Evolutionary conservation across 2,888 invertebrate genomes (phyloP), one percentile per base, ranked within the genome.

Genomic region (Ommatoiulus sabulosus): DNA sequence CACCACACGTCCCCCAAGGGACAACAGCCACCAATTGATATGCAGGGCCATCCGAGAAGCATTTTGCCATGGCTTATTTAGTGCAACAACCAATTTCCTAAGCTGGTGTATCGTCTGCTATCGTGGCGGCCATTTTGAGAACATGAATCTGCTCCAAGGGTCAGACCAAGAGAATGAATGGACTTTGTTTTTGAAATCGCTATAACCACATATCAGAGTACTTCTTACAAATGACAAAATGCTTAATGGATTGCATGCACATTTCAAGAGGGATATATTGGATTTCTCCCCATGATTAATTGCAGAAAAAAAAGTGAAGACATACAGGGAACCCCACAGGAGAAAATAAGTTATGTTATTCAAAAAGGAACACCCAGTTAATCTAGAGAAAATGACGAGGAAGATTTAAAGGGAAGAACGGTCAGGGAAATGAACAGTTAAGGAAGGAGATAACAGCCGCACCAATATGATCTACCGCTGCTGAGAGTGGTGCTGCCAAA

Each of bases 311-410:
- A 63, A 63, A 52, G 8, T 46, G 17, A 63, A n/a, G 17, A 20
- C 63, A 20, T n/a, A 8, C 63, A 20, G n/a, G 57, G 63, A 63
- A 63, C 7, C n/a, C 63, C 17, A 63, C 7, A n/a, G 63, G n/a
- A 63, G 20, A 20, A 63, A 63, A 63, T 63, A 63, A 63, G 63
- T 63, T 63, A 63, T 5, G 63, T 63, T 63, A 63, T 63, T 63
- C 63, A 20, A 63, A 63, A 52, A 63, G n/a, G 20, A 63, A 63
- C 63, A 63, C 63, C 63, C 63, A 63, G 63, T 63, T 63, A 63
- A 63, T 20, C 7, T n/a, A 63, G 63, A 63, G 63, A n/a, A 12
- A 63, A 63, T 63, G 63, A 63, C 8, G 63, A 63, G 20, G 63
- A 63, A 63, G 20, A 63, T 63, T 17, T n/a, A 4, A 7, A n/a